A percentile compares a stretch with the other conserved stretches of the same genome.
Conservation (phyloP, 2,113 vertebrate species). For the Halichoeres trimaculatus region DNA sequence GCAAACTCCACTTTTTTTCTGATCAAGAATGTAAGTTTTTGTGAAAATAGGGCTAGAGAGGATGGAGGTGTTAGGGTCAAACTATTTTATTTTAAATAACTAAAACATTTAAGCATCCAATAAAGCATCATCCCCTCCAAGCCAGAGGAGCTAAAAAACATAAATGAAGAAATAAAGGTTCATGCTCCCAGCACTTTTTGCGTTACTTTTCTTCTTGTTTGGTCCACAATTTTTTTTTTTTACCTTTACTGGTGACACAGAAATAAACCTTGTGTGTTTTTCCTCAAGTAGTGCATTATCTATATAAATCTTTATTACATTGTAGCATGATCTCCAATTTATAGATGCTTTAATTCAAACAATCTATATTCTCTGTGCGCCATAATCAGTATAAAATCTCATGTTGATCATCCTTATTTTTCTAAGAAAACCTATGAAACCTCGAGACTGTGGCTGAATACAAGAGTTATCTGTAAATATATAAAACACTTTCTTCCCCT, state of each 20-base stretch:
- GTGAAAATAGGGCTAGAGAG: conserved; percentile 72
- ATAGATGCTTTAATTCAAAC: background rate
- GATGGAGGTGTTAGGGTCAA: conserved; percentile 73
- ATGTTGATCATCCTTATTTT: background rate
- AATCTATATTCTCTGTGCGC: background rate
- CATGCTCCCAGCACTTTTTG: conserved; percentile 71
- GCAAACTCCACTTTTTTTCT: conserved; percentile 40
- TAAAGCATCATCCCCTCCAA: conserved; percentile 55
- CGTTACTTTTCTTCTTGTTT: conserved; percentile 61
- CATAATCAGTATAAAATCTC: background rate
- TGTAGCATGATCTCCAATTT: background rate
- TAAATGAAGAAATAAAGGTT: conserved; percentile 46
- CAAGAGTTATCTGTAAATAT: conserved; percentile 24
- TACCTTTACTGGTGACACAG: conserved; percentile 9
- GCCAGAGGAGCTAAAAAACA: conserved; percentile 44
- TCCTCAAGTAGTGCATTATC: background rate
- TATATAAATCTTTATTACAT: background rate
- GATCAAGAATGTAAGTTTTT: conserved; percentile 74
- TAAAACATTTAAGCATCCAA: conserved; percentile 68
- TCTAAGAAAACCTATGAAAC: background rate
- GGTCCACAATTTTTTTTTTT: conserved; percentile 36
- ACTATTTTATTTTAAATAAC: conserved; percentile 75
- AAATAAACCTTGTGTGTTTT: no score
- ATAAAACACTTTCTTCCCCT: conserved; percentile 21
- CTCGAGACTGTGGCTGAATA: background rate